A percentile compares a stretch with the other conserved stretches of the same genome.
Evolutionary conservation across 2,113 vertebrate genomes (phyloP).

Genomic region (Thalassoma bifasciatum): DNA sequence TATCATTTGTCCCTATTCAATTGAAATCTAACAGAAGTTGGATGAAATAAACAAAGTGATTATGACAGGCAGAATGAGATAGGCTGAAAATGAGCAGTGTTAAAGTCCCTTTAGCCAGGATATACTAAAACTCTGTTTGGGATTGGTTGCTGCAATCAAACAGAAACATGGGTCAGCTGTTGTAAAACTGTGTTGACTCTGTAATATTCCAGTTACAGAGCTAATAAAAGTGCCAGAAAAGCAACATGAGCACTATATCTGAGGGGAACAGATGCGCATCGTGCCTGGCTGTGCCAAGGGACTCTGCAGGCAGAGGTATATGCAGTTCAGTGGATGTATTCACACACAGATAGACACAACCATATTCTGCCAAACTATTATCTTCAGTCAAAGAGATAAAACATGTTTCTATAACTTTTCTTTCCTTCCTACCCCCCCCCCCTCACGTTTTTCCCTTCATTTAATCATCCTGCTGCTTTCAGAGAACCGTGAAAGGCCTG

Average conservation of each 20-base stretch:
- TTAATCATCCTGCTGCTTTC: constrained; percentile 6
- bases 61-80: not conserved
- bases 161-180: constrained; percentile 39
- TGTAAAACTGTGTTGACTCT: constrained; percentile 50
- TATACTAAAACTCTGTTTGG: not conserved
- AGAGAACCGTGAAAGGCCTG: not conserved
- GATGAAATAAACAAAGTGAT: not conserved
- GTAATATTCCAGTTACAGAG: constrained; percentile 34
- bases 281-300: constrained; percentile 1
- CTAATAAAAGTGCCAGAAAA: constrained; percentile 33
- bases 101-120: constrained; percentile 12
- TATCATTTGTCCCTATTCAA: not conserved
- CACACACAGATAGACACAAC: not conserved
- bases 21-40: not conserved
- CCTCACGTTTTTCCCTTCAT: not conserved
- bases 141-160: constrained; percentile 48
- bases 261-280: constrained; percentile 8
- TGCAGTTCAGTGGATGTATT: not conserved
- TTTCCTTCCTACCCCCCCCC: not conserved
- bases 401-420: not conserved
- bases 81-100: not conserved
- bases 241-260: constrained; percentile 29
- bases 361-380: not conserved
- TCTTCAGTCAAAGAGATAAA: not conserved
- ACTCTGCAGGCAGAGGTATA: not conserved